Percentiles rank a stretch among this genome's conserved stretches.
Evolutionary conservation across 1,140 invertebrate genomes (phyloP).

Genomic region (Diorhabda sublineata): DNA sequence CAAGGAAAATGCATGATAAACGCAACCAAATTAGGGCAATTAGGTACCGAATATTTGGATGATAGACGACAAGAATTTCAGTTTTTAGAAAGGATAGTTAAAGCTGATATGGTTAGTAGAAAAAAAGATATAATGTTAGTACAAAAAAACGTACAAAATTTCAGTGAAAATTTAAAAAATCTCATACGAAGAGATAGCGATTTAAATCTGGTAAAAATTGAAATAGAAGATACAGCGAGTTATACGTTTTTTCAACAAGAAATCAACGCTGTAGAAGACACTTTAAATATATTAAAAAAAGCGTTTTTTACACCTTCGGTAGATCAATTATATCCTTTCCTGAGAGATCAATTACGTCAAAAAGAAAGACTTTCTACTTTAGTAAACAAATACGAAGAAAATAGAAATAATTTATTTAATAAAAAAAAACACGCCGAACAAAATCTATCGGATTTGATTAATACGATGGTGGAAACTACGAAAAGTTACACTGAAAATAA

Average conservation of each 20-base stretch:
- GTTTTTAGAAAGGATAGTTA: conserved; percentile 53
- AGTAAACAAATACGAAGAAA: conserved; percentile 49
- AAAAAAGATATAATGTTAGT: conserved; percentile 52
- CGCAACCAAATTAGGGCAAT: conserved; percentile 58
- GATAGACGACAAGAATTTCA: conserved; percentile 57
- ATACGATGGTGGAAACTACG: conserved; percentile 54
- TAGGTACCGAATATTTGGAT: conserved; percentile 59
- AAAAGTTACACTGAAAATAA: conserved; percentile 52
- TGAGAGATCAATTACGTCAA: conserved; percentile 56
- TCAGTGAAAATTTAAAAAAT: conserved; percentile 54
- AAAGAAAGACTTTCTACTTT: conserved; percentile 50
- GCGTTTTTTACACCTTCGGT: conserved; percentile 49
- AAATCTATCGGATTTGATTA: conserved; percentile 53
- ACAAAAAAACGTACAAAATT: conserved; percentile 51
- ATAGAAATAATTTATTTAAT: conserved; percentile 51
- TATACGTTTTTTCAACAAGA: conserved; percentile 50
- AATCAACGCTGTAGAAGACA: conserved; percentile 50
- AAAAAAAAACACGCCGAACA: conserved; percentile 54
- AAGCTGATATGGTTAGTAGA: conserved; percentile 58
- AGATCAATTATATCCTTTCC: conserved; percentile 49
- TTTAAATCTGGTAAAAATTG: conserved; percentile 39
- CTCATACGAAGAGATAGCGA: conserved; percentile 57
- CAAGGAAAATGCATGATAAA: conserved; percentile 57
- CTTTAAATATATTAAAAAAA: conserved; percentile 52
- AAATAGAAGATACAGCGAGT: conserved; percentile 36